Evolutionary conservation across 1,140 invertebrate species (phyloP), one percentile per base, ranked within the genome.

Genomic region (Choristoneura fumiferana): DNA sequence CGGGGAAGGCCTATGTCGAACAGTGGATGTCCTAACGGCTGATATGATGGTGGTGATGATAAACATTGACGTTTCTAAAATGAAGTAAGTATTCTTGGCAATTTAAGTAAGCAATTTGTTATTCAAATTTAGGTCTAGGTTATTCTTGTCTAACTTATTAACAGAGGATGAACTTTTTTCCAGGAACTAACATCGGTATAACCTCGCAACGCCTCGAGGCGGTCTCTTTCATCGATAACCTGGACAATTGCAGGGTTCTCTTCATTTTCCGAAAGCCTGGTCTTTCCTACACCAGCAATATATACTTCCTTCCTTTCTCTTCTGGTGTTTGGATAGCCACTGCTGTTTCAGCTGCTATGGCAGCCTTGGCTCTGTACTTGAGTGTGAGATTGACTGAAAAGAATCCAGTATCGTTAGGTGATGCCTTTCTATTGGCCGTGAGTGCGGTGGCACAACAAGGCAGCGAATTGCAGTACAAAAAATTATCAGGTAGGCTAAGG

Each of bases 191-290:
- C n/a, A 14, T 43, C 8, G 40, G 40, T 5, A 43, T 43, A 15
- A 43, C 8, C 8, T 0, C 4, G 14, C 4, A 14, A 10, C 40
- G 40, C 17, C 40, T 43, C 14, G 3, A 43, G 9, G 13, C 10
- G n/a, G 40, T 43, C 1, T 9, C 14, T 6, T 43, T 10, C 40
- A 14, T 91, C 5, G 65, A 76, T 17, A 78, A 84, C 54, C 37
- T 94, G 0, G 78, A 90, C 8, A 85, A 91, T 54, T 90, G 91
- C 1, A 91, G 90, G 13, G 88, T 17, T 9, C 40, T 14, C 8
- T 43, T 43, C 17, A 72, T 93, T 34, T 92, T 92, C 67, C 84
- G 91, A 3, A 83, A 90, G 76, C 92, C 92, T 8, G 88, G 91
- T 58, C 69, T 93, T n/a, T 92, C 91, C 0, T 91, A 86, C 29